Evolutionary conservation across 2,113 vertebrate species (phyloP).

Genomic region (Formicarius rufipectus): DNA sequence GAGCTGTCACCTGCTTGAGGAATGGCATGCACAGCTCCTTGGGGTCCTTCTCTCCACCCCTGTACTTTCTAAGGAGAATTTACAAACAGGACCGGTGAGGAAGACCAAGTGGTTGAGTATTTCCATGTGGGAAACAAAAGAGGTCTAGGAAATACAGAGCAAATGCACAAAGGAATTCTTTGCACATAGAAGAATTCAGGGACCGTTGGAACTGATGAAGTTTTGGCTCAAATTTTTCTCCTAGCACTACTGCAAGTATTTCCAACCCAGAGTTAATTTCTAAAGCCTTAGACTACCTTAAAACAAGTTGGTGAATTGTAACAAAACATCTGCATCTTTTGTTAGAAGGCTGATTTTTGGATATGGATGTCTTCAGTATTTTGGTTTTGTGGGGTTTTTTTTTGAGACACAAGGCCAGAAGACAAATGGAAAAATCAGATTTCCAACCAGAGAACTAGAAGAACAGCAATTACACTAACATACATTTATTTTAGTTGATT

Average conservation of each 20-base stretch:
- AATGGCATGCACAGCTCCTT: background rate
- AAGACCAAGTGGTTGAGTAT: background rate
- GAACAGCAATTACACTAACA: background rate
- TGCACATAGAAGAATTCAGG: background rate
- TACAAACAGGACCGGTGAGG: background rate
- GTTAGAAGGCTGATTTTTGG: background rate
- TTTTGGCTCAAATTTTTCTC: background rate
- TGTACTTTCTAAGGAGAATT: background rate
- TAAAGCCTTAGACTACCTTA: background rate
- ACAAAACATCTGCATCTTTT: fast-evolving
- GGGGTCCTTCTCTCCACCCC: background rate
- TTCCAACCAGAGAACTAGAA: background rate
- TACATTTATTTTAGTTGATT: background rate
- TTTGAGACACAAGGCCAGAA: background rate
- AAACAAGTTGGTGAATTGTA: background rate
- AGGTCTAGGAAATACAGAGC: background rate
- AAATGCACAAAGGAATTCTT: background rate
- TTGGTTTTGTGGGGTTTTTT: background rate
- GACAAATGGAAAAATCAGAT: background rate
- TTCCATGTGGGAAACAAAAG: background rate
- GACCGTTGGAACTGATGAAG: background rate
- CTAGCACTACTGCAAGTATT: background rate
- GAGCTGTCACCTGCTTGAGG: background rate
- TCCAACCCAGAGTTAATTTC: background rate
- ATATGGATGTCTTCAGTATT: background rate